These are phyloP conservation scores for Medauroidea extradentata DNA, from an alignment of 1,140 invertebrate species.

Conservation along the genomic window DNA sequence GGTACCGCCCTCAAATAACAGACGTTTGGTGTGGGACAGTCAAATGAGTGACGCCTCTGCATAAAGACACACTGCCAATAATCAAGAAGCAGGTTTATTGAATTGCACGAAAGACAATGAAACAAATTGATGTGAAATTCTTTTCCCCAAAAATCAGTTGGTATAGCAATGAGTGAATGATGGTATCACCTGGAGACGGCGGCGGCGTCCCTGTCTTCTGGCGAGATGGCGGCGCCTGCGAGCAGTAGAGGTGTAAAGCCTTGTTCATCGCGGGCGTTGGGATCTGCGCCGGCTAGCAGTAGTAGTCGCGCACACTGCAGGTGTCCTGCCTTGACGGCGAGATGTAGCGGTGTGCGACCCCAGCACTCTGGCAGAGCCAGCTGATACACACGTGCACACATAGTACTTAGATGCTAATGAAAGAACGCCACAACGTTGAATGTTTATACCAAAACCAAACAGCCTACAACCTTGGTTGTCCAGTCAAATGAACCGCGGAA, in stretches of 20 bases:
- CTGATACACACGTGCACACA: too few relatives aligned
- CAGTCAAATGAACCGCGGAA: too few relatives aligned
- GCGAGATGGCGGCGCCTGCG: constrained; percentile 16
- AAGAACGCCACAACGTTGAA: too few relatives aligned
- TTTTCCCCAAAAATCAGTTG: too few relatives aligned
- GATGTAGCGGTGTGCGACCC: constrained; percentile 32
- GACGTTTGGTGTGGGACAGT: background rate
- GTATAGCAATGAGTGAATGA: background rate
- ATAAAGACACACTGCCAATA: too few relatives aligned
- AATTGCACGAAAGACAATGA: too few relatives aligned
- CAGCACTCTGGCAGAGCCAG: constrained; percentile 20
- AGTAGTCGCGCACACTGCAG: constrained; percentile 24
- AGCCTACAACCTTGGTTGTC: too few relatives aligned
- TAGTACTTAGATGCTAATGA: too few relatives aligned
- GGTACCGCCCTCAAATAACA: too few relatives aligned
- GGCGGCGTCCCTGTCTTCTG: background rate
- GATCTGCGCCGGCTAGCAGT: constrained; percentile 23
- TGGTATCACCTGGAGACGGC: background rate
- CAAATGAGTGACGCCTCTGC: too few relatives aligned
- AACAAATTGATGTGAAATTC: too few relatives aligned
- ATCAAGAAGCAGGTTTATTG: background rate
- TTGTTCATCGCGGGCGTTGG: constrained; percentile 27
- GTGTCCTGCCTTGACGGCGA: constrained; percentile 30
- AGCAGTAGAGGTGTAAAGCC: constrained; percentile 29
- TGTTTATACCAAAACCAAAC: too few relatives aligned